Base-by-base conservation (phyloP, 2,888 invertebrate genomes). In the Lycocerus yunnanus region DNA sequence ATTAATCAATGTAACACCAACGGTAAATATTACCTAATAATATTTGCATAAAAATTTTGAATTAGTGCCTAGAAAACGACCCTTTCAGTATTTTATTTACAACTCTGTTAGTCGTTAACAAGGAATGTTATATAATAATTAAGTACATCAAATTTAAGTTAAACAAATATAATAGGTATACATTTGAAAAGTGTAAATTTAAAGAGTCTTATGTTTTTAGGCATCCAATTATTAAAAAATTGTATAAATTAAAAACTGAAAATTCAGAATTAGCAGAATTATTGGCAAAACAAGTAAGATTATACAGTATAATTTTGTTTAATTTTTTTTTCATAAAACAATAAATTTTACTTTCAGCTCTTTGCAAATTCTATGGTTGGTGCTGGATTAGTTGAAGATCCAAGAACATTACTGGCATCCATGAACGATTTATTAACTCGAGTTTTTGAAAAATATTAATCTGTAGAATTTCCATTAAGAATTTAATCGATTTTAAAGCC, bases 281-380 rank as follows among this genome's bases (percentile, higher is more conserved):
- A 81, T 89, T 98, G 9, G 92, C 94, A 0, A 92, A 96, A 84
- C 98, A 98, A 90, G 93, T 93, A 86, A 83, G 81, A 79, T 20
- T 8, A 10, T 3, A 71, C 11, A 15, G 20, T 14, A 18, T 20
- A 13, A 67, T 16, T 67, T 59, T 43, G 61, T 13, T 58, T 43
- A n/a, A 43, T 0, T 6, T 43, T 43, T 43, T 1, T 0, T n/a
- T 43, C 2, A 43, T n/a, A 43, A n/a, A 27, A 43, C 9, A 43
- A n/a, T 43, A n/a, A n/a, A 68, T 71, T 80, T 80, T 74, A 82
- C 80, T 88, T 90, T 74, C 84, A 94, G 92, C 86, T 99, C 58
- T 98, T 97, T 86, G 93, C 93, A 73, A 97, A 98, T 86, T 95
- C 97, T 0, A 96, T 99, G 96, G 95, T 98, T 10, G 94, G 95